These are phyloP conservation scores for Polydrusus cervinus DNA, from an alignment of 2,888 invertebrate genomes.

Conservation along the genomic window DNA sequence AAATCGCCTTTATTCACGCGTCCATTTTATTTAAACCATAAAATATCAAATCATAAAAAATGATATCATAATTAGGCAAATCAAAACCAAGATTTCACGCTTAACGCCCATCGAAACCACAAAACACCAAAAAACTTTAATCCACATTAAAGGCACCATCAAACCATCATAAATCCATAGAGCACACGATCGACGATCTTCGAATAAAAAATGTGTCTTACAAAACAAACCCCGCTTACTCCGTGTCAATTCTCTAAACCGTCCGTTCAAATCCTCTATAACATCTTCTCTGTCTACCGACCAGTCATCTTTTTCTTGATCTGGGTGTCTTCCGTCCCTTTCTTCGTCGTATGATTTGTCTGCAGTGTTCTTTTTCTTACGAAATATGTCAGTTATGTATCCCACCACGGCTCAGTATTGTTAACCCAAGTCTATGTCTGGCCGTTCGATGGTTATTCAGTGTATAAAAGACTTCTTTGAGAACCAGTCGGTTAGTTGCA, in stretches of 20 bases:
- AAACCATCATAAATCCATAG: slow-evolving; percentile 43
- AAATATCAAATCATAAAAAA: slow-evolving; percentile 35
- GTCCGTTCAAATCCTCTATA: slow-evolving; percentile 46
- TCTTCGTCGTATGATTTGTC: slow-evolving; percentile 37
- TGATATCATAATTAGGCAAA: slow-evolving; percentile 47
- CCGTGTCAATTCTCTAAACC: slow-evolving; percentile 51
- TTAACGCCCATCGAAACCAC: slow-evolving; percentile 44
- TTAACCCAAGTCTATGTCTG: slow-evolving; percentile 58
- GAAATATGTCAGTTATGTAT: slow-evolving; percentile 70
- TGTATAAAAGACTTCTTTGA: slow-evolving; percentile 59
- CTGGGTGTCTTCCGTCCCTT: slow-evolving; percentile 48
- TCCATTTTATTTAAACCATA: slow-evolving; percentile 3
- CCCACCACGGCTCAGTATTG: slow-evolving; percentile 67
- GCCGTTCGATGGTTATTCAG: slow-evolving; percentile 57
- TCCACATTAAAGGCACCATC: slow-evolving; percentile 40
- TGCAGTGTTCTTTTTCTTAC: slow-evolving; percentile 58
- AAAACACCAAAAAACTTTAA: slow-evolving; percentile 44
- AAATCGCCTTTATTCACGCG: not conserved
- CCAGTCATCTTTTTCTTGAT: slow-evolving; percentile 54
- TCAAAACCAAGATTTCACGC: slow-evolving; percentile 48
- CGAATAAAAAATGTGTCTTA: slow-evolving; percentile 53
- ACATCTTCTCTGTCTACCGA: slow-evolving; percentile 51
- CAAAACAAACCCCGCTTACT: slow-evolving; percentile 53
- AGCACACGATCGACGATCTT: slow-evolving; percentile 47
- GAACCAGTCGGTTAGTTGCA: slow-evolving; percentile 44